phyloP scores from a whole-genome alignment of 37 sponge, comb jelly and placozoan species.

The Sycon ciliatum region DNA sequence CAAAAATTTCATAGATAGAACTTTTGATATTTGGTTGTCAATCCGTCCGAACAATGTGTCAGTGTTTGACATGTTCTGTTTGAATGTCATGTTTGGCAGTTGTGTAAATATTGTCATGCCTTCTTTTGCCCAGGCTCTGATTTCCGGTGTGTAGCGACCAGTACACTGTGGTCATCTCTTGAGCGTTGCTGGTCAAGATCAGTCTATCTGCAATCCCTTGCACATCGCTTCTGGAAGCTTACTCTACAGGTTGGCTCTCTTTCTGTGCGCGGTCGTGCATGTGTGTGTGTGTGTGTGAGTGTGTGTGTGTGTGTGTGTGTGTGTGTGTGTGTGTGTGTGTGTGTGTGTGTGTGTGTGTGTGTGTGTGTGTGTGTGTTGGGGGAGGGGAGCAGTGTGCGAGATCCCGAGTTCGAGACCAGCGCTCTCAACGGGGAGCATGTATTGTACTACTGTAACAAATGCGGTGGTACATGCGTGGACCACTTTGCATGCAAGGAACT shows the following conservation, averaged over 20 bases:
- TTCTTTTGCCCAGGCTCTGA: neutral
- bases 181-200: conserved; percentile 64
- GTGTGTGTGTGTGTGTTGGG: neutral
- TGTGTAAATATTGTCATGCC: too few species aligned
- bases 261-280: neutral
- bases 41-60: neutral
- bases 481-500: too few species aligned
- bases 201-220: conserved; percentile 50
- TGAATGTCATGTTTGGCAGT: neutral
- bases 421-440: too few species aligned
- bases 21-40: neutral
- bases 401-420: too few species aligned
- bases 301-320: conserved; percentile 5
- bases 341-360: conserved; percentile 22
- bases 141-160: conserved; percentile 52
- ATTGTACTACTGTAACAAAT: too few species aligned
- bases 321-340: conserved; percentile 22
- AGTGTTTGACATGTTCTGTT: neutral
- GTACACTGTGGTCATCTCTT: conserved; percentile 40
- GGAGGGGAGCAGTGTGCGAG: too few species aligned
- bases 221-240: conserved; percentile 91
- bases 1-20: too few species aligned
- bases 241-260: conserved; percentile 60
- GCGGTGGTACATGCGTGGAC: too few species aligned
- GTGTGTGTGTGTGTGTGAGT: neutral